Base-by-base conservation (phyloP, 2,797 vertebrate species). In the Arrhamphus sclerolepis region DNA sequence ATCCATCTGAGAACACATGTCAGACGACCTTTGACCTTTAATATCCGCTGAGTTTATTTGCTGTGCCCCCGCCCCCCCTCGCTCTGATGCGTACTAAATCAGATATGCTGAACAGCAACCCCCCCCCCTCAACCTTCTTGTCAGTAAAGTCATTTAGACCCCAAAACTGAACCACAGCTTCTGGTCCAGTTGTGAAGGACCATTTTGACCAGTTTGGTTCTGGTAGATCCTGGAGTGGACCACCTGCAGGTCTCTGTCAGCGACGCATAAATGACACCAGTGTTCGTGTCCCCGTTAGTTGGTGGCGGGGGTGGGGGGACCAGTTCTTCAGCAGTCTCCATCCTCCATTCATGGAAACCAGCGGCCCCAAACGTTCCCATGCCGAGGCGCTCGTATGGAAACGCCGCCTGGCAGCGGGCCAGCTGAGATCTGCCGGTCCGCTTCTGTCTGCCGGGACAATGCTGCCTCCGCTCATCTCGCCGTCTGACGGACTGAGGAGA, bases 1-100 rank as follows among this genome's bases (percentile, higher is more conserved):
- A n/a, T n/a, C n/a, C n/a, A n/a, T n/a, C n/a, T n/a, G n/a, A n/a
- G 75, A 81, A 86, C 87, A 89, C 86, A 90, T 89, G 85, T 70
- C 55, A 17, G 31, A 64, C 57, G 70, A 88, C 85, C 77, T 38
- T 49, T 80, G 82, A 83, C 89, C 88, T 80, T 86, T 88, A 91
- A 91, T 91, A 91, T 91, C 89, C 87, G 87, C 83, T 66, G 46
- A 51, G 63, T 83, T 86, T 87, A 83, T 85, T 77, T 70, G 80
- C 62, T 24, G 6, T 31, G n/a, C 50, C 31, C 38, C 59, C 22
- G 51, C 68, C 16, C 51, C 46, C 22, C 14, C 26, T 19, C 18
- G 21, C 72, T 60, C 66, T 16, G 57, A 70, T 72, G 78, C 68
- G 79, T 82, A 78, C 87, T 89, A 82, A 91, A 88, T 90, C 89